These are phyloP conservation scores for Holacanthella duospinosa DNA, from an alignment of 2,888 invertebrate species.

Conservation along the genomic window DNA sequence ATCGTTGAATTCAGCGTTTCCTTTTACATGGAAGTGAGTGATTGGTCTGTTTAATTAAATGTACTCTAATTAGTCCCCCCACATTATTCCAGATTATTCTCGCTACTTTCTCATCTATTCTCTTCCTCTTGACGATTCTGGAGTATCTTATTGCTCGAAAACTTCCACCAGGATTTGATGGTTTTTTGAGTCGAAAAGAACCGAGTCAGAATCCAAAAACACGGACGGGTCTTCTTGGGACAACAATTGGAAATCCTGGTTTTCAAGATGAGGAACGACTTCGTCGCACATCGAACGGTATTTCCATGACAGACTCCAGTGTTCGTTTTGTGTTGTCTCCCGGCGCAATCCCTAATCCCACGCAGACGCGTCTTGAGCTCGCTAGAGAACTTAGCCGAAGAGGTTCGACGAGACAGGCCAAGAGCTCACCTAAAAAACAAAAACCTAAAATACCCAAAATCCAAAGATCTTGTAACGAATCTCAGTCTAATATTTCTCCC, in stretches of 20 bases:
- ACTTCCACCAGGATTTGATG: slow-evolving; percentile 50
- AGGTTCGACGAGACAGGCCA: neutral
- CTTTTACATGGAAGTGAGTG: slow-evolving; percentile 71
- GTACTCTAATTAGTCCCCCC: neutral
- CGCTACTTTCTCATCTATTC: slow-evolving; percentile 30
- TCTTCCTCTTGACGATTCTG: slow-evolving; percentile 34
- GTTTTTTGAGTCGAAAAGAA: slow-evolving; percentile 56
- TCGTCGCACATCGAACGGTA: slow-evolving; percentile 39
- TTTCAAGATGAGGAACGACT: slow-evolving; percentile 55
- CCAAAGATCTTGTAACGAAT: neutral
- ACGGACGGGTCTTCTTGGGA: slow-evolving; percentile 41
- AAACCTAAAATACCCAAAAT: neutral
- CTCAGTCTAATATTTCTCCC: neutral
- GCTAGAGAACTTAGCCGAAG: neutral
- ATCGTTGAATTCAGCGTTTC: slow-evolving; percentile 66
- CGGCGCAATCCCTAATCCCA: neutral
- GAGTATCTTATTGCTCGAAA: slow-evolving; percentile 30
- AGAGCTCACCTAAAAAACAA: neutral
- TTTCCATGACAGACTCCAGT: slow-evolving; percentile 78
- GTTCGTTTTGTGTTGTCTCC: slow-evolving; percentile 36
- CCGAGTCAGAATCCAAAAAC: slow-evolving; percentile 47
- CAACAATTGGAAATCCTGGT: slow-evolving; percentile 75
- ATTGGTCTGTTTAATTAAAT: neutral
- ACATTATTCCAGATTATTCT: slow-evolving; percentile 27
- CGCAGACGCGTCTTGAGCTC: neutral